Evolutionary conservation across 2,797 vertebrate genomes (phyloP), one percentile per base, ranked within the genome.

Genomic region (Zalophus californianus): DNA sequence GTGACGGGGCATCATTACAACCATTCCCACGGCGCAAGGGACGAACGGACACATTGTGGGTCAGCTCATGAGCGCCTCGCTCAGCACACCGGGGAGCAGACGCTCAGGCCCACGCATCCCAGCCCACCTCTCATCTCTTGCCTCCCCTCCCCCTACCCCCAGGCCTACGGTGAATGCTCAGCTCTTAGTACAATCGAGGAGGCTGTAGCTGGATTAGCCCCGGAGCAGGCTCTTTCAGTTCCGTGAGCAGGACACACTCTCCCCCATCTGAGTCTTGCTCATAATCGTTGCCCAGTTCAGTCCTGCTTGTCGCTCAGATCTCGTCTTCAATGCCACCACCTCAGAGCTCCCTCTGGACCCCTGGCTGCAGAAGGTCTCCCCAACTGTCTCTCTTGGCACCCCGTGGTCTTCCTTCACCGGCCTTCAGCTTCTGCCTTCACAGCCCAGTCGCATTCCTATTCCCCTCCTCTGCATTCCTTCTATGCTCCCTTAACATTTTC

Each of bases 11-110:
- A 32, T 14, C 25, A 0, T 44, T 4, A 9, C 7, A 5, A 16
- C 16, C 0, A 20, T 7, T 29, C 18, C 18, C 32, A 2, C 18
- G 0, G 0, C 0, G 41, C 25, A 3, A 64, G 6, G 32, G 23
- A 13, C 16, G 16, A 32, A 10, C 7, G 29, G 73, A 23, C 52
- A 23, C 2, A 1, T 21, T 35, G 14, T 20, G 44, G 29, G 62
- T 52, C 12, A 4, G 62, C 52, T 29, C 58, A 15, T 0, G 0
- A 18, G 29, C 56, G 12, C 35, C 3, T 32, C 18, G 29, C 62
- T 66, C 16, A 41, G 75, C 0, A 0, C 4, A 29, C 12, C 7
- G 0, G 13, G 25, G 7, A 48, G 60, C 50, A 58, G 80, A 52
- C 25, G 1, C 10, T 20, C 18, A 10, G 48, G 9, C 35, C 21